phyloP scores from a whole-genome alignment of 2,113 vertebrate species.

The Terrapene triunguis region DNA sequence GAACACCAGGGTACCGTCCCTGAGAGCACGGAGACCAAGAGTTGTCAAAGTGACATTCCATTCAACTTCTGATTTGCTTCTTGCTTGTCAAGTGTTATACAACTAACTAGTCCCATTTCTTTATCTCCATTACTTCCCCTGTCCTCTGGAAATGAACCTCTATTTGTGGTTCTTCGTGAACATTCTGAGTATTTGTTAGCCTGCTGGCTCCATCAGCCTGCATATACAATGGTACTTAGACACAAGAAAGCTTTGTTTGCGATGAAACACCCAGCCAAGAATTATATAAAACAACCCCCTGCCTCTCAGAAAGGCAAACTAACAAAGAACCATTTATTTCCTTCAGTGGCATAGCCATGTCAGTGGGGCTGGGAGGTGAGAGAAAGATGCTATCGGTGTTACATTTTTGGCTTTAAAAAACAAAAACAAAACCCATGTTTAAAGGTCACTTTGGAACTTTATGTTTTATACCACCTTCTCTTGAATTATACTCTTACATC shows the following conservation, averaged over 20 bases:
- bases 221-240: background rate
- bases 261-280: conserved; percentile 59
- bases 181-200: background rate
- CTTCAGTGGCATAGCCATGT: conserved; percentile 34
- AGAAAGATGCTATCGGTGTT: conserved; percentile 38
- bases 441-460: background rate
- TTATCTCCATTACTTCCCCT: background rate
- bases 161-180: background rate
- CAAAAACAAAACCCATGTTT: background rate
- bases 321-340: conserved; percentile 70
- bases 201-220: background rate
- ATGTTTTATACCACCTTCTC: background rate
- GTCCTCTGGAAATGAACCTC: background rate
- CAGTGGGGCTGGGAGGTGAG: background rate
- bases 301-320: conserved; percentile 31
- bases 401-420: background rate
- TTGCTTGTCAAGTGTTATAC: fast-evolving
- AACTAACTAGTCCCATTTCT: background rate
- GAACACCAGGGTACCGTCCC: background rate
- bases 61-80: background rate
- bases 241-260: conserved; percentile 72
- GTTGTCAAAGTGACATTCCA: background rate
- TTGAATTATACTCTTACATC: background rate
- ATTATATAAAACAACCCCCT: conserved; percentile 73
- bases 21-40: background rate